Conservation (phyloP, 1,140 invertebrate species). For the Helicorthomorpha holstii region DNA sequence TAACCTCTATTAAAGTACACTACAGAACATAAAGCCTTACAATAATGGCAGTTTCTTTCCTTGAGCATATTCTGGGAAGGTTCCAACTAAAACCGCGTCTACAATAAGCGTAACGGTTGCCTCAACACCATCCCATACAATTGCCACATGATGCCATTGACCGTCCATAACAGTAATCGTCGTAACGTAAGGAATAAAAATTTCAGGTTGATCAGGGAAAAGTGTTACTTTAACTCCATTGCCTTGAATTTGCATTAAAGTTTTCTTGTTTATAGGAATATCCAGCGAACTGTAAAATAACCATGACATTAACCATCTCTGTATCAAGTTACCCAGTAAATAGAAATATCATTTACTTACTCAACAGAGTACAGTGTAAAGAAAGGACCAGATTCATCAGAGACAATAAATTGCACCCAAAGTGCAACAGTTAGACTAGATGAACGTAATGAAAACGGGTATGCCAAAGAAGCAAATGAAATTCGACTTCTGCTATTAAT, state of each 20-base stretch:
- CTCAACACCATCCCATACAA: slow-evolving; percentile 81
- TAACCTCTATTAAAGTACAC: too few species aligned
- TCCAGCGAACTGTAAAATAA: slow-evolving; percentile 42
- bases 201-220: slow-evolving; percentile 69
- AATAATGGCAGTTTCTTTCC: slow-evolving; percentile 57
- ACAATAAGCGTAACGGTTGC: slow-evolving; percentile 65
- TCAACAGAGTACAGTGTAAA: slow-evolving; percentile 78
- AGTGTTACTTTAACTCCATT: slow-evolving; percentile 75
- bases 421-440: slow-evolving; percentile 72
- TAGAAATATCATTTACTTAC: slow-evolving; percentile 27
- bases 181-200: slow-evolving; percentile 80
- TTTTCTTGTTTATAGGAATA: slow-evolving; percentile 53
- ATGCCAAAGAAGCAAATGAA: slow-evolving; percentile 70
- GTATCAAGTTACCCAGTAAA: background rate
- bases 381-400: slow-evolving; percentile 78
- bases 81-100: slow-evolving; percentile 80
- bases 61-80: slow-evolving; percentile 64
- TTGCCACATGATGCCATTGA: slow-evolving; percentile 88
- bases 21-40: slow-evolving; percentile 35
- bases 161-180: slow-evolving; percentile 81
- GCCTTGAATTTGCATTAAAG: slow-evolving; percentile 73
- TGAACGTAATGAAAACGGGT: slow-evolving; percentile 65
- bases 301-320: background rate
- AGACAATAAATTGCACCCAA: slow-evolving; percentile 88
- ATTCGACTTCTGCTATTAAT: slow-evolving; percentile 67